Conservation (phyloP, 2,888 invertebrate species). For the Eristalinus sepulchralis region DNA sequence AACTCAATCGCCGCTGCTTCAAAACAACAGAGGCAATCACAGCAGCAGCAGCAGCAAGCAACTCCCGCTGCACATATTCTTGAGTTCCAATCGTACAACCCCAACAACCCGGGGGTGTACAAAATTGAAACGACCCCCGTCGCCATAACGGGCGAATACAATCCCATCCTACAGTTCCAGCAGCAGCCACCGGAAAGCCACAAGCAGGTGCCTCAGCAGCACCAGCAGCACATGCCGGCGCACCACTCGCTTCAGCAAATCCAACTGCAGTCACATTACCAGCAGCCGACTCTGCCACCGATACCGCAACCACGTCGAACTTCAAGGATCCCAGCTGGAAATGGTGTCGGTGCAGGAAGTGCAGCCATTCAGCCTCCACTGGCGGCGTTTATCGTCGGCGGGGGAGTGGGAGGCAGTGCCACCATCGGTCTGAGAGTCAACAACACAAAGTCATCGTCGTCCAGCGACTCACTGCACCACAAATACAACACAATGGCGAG, state of each 20-base stretch:
- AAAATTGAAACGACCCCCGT: conserved; percentile 81
- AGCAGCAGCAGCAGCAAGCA: conserved; percentile 50
- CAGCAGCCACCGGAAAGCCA: conserved; percentile 74
- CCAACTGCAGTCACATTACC: conserved; percentile 66
- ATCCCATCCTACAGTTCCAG: conserved; percentile 80
- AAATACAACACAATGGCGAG: conserved; percentile 78
- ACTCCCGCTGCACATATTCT: conserved; percentile 77
- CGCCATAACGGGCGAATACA: conserved; percentile 80
- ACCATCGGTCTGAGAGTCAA: conserved; percentile 67
- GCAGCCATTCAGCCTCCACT: conserved; percentile 60
- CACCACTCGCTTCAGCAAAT: conserved; percentile 61
- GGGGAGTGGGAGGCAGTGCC: neutral
- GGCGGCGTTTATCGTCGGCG: conserved; percentile 38
- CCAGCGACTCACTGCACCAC: conserved; percentile 80
- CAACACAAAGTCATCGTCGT: conserved; percentile 81
- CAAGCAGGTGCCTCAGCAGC: conserved; percentile 73
- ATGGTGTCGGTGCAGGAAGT: conserved; percentile 40
- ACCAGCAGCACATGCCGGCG: conserved; percentile 70
- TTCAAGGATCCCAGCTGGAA: conserved; percentile 51
- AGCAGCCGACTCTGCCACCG: conserved; percentile 57
- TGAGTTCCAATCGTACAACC: conserved; percentile 81
- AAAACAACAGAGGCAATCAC: conserved; percentile 58
- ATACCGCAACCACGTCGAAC: conserved; percentile 62
- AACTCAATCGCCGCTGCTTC: conserved; percentile 48
- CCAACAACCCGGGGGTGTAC: conserved; percentile 80